A percentile compares a stretch with the other conserved stretches of the same genome.
Conservation (phyloP, 2,797 vertebrate genomes). For the Sebastiscus albofasciatus region DNA sequence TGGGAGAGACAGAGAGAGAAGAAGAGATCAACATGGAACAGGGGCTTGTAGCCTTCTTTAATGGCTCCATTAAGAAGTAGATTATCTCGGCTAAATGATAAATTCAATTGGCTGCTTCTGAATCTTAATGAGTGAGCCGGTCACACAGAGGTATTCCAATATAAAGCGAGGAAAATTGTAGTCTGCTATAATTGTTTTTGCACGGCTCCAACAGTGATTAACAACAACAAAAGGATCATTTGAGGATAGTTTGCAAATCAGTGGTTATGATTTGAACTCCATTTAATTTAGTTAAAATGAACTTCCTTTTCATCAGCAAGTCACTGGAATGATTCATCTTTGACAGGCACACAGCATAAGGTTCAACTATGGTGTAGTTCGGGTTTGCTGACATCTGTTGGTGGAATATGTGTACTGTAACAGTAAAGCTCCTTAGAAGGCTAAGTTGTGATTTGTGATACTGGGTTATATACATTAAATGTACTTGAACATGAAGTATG, state of each 20-base stretch:
- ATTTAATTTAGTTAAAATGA: background rate
- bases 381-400: constrained; percentile 55
- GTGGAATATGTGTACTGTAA: background rate
- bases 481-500: background rate
- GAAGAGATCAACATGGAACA: background rate
- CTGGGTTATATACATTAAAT: background rate
- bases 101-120: background rate
- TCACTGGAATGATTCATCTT: background rate
- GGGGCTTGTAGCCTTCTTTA: background rate
- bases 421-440: no score
- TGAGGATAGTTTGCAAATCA: background rate
- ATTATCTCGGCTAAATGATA: constrained; percentile 8
- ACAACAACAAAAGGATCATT: background rate
- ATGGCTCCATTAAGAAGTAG: background rate
- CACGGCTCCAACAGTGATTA: background rate
- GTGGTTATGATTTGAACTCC: background rate
- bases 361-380: background rate
- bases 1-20: background rate
- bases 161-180: background rate
- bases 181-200: constrained; percentile 2
- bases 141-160: constrained; percentile 7
- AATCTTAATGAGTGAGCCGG: background rate
- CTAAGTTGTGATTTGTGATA: background rate
- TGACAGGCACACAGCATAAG: background rate
- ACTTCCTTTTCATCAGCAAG: background rate